Evolutionary conservation across 2,113 vertebrate species (phyloP).

Genomic region (Pantherophis guttatus): DNA sequence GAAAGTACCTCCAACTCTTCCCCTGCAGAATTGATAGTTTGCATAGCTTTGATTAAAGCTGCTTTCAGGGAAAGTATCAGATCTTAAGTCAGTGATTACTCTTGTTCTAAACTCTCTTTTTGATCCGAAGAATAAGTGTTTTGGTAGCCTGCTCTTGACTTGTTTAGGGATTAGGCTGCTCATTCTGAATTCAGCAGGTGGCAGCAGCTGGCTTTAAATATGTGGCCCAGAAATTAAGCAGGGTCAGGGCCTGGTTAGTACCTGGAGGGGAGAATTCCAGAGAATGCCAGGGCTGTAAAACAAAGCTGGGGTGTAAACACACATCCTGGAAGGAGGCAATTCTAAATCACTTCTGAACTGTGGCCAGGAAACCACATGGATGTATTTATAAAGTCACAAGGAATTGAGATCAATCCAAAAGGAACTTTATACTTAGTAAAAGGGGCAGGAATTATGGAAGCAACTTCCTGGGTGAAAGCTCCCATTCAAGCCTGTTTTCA

Average conservation of each 20-base stretch:
- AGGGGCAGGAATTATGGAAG: background rate
- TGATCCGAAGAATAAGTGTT: rapidly evolving
- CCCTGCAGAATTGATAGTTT: background rate
- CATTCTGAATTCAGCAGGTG: background rate
- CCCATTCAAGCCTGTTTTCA: rapidly evolving
- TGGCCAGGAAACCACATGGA: background rate
- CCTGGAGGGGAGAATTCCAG: background rate
- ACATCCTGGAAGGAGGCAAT: background rate
- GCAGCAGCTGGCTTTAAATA: background rate
- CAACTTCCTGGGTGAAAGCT: background rate
- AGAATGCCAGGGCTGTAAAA: background rate
- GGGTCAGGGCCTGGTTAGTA: background rate
- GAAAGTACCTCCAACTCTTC: background rate
- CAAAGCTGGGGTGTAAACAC: background rate
- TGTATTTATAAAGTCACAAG: background rate
- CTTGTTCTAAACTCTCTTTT: background rate
- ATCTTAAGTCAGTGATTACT: background rate
- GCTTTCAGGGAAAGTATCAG: background rate
- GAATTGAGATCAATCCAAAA: background rate
- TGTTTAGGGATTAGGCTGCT: background rate
- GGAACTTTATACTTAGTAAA: background rate
- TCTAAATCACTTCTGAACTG: background rate
- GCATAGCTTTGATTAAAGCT: background rate
- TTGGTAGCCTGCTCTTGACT: background rate
- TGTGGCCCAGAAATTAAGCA: background rate